Base-by-base conservation (phyloP, 2,113 vertebrate species). In the Pandion haliaetus region DNA sequence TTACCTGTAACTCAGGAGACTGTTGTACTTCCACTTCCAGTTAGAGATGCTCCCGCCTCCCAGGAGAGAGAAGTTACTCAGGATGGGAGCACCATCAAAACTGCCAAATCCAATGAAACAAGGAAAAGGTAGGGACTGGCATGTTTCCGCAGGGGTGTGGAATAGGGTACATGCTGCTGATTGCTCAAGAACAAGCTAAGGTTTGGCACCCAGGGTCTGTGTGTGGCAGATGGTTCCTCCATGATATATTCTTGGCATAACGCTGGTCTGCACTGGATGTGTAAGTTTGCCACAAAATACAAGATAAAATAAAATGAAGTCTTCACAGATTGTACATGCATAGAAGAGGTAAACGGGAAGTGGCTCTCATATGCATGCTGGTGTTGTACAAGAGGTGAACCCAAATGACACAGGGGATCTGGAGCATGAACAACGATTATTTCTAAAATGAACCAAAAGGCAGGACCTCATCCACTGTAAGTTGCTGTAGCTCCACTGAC, bases 1-100 rank as follows among this genome's bases (percentile, higher is more conserved):
- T 97, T 99, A 74, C 99, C 99, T 36, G 99, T 98, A 91, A 99
- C 99, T 73, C 99, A 99, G 96, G 99, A 99, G 93, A 99, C 99
- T 1, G 98, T 99, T 21, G 98, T 99, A 82, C 98, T 99, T 92
- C 99, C 99, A 3, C 98, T 99, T 47, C 98, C 99, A 67, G 98
- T 99, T 79, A 98, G 99, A 96, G 99, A 99, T 78, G 98, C 98
- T 26, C 98, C 99, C 32, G 96, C 98, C 66, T 99, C 98, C n/a
- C 98, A 99, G 86, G 99, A 99, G 85, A 99, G 99, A 84, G 98
- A 99, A 73, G 94, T 98, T 21, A 96, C 98, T 55, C 99, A 99
- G 63, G 99, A 99, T 5, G 99, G 99, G 31, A 99, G 98, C 70
- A 99, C 98, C 85, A 99, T 98, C 97, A 99, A 99, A 98, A 99